Conservation (phyloP, 2,888 invertebrate species). For the Hedychridium roseum region DNA sequence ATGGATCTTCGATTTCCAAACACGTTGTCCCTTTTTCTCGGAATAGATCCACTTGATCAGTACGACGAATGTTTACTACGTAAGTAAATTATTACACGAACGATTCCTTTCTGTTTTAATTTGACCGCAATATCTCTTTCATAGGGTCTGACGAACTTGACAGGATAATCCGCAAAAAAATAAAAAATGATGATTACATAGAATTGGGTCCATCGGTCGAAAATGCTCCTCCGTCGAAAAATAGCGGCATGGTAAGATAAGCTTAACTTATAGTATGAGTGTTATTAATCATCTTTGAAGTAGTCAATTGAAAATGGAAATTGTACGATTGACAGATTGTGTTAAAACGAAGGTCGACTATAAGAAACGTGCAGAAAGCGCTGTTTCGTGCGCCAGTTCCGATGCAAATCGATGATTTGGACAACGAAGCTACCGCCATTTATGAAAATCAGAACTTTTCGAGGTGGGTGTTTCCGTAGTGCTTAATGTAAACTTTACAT, state of each 20-base stretch:
- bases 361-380: conserved; percentile 29
- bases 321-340: conserved; percentile 25
- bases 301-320: conserved; percentile 3
- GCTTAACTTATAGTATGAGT: too few relatives aligned
- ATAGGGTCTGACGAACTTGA: conserved; percentile 20
- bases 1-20: conserved; percentile 64
- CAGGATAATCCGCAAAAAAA: conserved; percentile 5
- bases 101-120: conserved; percentile 2
- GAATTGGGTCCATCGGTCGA: conserved; percentile 14
- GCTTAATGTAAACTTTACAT: not conserved
- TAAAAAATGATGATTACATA: conserved; percentile 8
- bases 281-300: too few relatives aligned
- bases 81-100: conserved; percentile 45
- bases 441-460: conserved; percentile 23
- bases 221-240: not conserved
- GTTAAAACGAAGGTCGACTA: conserved; percentile 34
- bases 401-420: conserved; percentile 21
- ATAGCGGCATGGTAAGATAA: conserved; percentile 24
- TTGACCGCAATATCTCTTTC: conserved; percentile 1
- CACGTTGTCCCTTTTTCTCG: conserved; percentile 64
- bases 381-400: conserved; percentile 26
- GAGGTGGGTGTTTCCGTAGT: conserved; percentile 15
- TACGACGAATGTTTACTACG: conserved; percentile 66
- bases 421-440: conserved; percentile 24
- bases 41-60: conserved; percentile 65